These are phyloP conservation scores for Geophilus truncorum DNA, from an alignment of 2,888 invertebrate genomes.

Conservation along the genomic window DNA sequence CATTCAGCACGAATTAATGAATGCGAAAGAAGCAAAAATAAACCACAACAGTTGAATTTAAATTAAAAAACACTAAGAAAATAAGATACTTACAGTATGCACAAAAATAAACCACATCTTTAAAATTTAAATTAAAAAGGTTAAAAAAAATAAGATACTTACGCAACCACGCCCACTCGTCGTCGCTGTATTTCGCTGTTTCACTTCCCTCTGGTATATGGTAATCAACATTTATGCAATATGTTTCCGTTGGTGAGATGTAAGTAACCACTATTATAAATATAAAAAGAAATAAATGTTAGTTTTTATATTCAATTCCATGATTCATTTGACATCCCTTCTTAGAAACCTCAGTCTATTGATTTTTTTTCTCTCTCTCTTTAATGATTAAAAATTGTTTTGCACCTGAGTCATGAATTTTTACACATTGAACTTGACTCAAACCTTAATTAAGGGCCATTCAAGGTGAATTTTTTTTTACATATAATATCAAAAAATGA, in stretches of 20 bases:
- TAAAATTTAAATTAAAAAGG: too few species aligned
- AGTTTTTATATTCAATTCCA: background rate
- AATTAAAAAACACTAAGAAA: too few species aligned
- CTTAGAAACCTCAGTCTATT: background rate
- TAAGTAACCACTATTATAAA: conserved; percentile 43
- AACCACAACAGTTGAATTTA: too few species aligned
- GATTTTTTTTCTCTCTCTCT: background rate
- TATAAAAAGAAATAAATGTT: conserved; percentile 29
- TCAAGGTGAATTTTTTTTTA: too few species aligned
- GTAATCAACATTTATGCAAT: conserved; percentile 91
- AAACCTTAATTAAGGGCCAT: background rate
- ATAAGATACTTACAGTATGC: conserved; percentile 58
- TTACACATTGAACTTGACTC: background rate
- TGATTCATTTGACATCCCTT: background rate
- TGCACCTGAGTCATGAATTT: background rate
- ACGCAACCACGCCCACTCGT: conserved; percentile 78
- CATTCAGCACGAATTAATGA: background rate
- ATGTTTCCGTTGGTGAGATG: conserved; percentile 75
- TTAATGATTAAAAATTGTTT: background rate
- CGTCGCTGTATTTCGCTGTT: conserved; percentile 71
- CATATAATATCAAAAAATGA: too few species aligned
- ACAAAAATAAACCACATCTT: background rate
- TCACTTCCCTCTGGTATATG: conserved; percentile 82
- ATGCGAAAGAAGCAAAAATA: too few species aligned
- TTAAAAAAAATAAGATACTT: conserved; percentile 50